Percentiles rank a stretch among this genome's conserved stretches.
Conservation (phyloP, 2,888 invertebrate genomes). For the Podabrus alpinus region DNA sequence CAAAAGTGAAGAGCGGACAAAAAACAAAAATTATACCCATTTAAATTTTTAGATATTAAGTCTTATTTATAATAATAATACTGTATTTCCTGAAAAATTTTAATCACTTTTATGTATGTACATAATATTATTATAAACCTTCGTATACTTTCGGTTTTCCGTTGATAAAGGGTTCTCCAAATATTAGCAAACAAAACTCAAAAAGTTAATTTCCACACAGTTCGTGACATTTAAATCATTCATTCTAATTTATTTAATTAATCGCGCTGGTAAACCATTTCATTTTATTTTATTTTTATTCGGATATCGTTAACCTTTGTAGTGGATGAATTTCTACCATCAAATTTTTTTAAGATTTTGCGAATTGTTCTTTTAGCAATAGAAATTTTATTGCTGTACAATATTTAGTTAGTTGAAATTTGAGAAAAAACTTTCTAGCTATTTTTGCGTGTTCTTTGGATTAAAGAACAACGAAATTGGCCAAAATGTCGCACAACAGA, state of each 20-base stretch:
- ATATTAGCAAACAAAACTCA: conserved; percentile 17
- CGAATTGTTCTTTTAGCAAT: background rate
- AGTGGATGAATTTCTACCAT: background rate
- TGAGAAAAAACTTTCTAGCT: background rate
- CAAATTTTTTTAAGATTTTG: background rate
- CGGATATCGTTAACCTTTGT: background rate
- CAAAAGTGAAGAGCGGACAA: too few species aligned
- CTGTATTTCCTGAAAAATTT: too few species aligned
- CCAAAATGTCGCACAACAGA: conserved; percentile 83
- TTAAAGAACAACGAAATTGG: background rate
- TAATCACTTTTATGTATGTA: conserved; percentile 6
- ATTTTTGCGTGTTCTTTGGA: background rate
- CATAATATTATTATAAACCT: too few species aligned
- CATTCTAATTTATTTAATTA: background rate
- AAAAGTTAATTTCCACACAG: conserved; percentile 17
- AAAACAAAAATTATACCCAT: too few species aligned
- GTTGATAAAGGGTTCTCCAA: background rate
- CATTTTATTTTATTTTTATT: background rate
- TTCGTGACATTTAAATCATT: background rate
- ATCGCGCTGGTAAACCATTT: too few species aligned
- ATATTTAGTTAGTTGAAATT: background rate
- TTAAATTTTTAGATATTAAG: too few species aligned
- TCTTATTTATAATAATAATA: too few species aligned
- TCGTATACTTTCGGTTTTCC: conserved; percentile 19
- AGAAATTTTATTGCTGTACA: background rate